These are phyloP conservation scores for Neoseiulus cucumeris DNA, from an alignment of 1,140 invertebrate species.

Conservation along the genomic window DNA sequence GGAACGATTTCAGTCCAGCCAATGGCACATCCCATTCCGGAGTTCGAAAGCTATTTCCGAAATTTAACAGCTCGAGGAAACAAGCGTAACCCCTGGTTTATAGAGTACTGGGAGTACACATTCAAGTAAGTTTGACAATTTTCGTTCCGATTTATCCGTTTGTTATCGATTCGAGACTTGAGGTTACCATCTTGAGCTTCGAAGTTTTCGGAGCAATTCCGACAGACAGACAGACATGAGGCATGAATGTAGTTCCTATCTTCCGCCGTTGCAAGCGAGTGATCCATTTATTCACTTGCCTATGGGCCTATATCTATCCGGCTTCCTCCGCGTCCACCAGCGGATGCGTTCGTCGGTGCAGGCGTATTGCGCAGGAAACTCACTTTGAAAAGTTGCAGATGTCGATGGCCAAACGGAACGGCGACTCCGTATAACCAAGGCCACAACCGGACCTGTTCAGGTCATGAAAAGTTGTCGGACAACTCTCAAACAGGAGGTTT, in stretches of 20 bases:
- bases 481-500: slow-evolving; percentile 37
- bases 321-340: too few species aligned
- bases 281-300: too few species aligned
- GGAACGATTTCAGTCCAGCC: slow-evolving; percentile 71
- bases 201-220: too few species aligned
- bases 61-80: slow-evolving; percentile 63
- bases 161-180: too few species aligned
- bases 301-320: too few species aligned
- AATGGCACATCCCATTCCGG: slow-evolving; percentile 58
- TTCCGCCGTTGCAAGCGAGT: too few species aligned
- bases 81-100: slow-evolving; percentile 74
- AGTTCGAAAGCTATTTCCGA: slow-evolving; percentile 73
- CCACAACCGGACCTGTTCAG: slow-evolving; percentile 43
- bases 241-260: too few species aligned
- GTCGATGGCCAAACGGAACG: slow-evolving; percentile 39
- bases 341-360: too few species aligned
- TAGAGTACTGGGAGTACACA: slow-evolving; percentile 82
- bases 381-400: not conserved
- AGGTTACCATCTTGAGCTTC: too few species aligned
- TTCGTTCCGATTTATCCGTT: too few species aligned
- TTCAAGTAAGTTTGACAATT: slow-evolving; percentile 50
- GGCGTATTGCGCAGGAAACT: too few species aligned
- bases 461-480: slow-evolving; percentile 41
- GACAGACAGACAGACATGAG: too few species aligned
- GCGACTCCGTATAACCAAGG: slow-evolving; percentile 57